Percentiles rank a stretch among this genome's conserved stretches.
These are phyloP conservation scores for Drosophila phalerata DNA, from an alignment of 2,888 invertebrate species.

Conservation along the genomic window DNA sequence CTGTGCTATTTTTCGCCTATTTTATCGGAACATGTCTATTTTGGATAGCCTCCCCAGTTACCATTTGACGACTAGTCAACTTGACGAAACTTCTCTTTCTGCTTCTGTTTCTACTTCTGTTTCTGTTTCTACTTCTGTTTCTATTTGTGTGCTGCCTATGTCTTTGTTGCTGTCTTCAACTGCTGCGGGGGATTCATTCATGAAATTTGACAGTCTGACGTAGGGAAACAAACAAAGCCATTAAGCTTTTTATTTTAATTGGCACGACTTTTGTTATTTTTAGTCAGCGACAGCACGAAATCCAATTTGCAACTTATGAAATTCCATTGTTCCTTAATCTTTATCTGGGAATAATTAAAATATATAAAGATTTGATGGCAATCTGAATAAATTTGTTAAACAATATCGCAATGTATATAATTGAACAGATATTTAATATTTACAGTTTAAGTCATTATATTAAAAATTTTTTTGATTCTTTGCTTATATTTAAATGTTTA, in stretches of 20 bases:
- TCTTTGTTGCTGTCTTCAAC: constrained; percentile 51
- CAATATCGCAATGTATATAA: not conserved
- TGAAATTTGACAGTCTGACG: constrained; percentile 72
- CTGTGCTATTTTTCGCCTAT: constrained; percentile 66
- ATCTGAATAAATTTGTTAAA: not conserved
- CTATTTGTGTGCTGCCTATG: constrained; percentile 39
- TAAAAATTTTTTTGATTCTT: not conserved
- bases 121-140: constrained; percentile 13
- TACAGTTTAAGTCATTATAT: too few species aligned
- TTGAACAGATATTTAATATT: not conserved
- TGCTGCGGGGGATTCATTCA: constrained; percentile 67
- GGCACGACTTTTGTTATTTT: constrained; percentile 59
- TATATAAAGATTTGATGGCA: not conserved
- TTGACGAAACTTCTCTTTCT: constrained; percentile 65
- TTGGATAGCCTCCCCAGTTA: constrained; percentile 40
- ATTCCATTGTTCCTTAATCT: constrained; percentile 12
- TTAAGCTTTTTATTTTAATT: constrained; percentile 74
- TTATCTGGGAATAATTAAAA: not conserved
- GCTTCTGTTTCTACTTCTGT: constrained; percentile 11
- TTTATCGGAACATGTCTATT: constrained; percentile 59
- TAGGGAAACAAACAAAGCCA: constrained; percentile 54
- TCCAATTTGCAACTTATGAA: constrained; percentile 12
- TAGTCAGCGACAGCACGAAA: constrained; percentile 39
- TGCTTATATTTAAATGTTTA: not conserved
- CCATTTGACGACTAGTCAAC: constrained; percentile 40